Conservation (phyloP, 2,888 invertebrate species). For the Agonum fuliginosum region DNA sequence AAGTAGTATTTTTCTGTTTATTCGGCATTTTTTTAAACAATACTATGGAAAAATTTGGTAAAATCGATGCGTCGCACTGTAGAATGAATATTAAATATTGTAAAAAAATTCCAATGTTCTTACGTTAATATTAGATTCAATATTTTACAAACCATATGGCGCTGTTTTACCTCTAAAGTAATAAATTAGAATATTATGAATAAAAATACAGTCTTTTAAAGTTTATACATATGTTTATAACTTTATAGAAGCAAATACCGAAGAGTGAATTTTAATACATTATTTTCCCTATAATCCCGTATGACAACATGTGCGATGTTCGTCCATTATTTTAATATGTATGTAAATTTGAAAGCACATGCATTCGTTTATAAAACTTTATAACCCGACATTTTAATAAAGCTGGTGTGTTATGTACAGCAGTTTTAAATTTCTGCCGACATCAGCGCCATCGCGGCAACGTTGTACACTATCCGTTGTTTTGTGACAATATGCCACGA, state of each 20-base stretch:
- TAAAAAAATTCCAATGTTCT: too few species aligned
- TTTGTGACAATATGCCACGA: constrained; percentile 6
- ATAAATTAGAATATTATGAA: too few species aligned
- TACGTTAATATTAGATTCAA: too few species aligned
- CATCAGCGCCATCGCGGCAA: neutral
- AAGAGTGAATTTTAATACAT: neutral
- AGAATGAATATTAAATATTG: too few species aligned
- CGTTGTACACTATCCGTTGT: constrained; percentile 2
- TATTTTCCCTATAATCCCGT: neutral
- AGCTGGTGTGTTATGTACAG: neutral
- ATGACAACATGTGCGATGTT: neutral
- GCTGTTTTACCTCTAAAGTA: too few species aligned
- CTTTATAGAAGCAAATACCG: neutral
- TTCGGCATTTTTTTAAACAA: too few species aligned
- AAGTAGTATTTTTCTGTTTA: too few species aligned
- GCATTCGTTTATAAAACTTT: constrained; percentile 31
- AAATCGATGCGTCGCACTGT: too few species aligned
- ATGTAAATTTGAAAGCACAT: constrained; percentile 7
- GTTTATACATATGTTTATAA: neutral
- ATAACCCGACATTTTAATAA: neutral
- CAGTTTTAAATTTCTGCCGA: constrained; percentile 6
- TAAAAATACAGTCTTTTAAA: neutral
- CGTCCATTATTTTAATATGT: constrained; percentile 22
- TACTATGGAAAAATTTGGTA: too few species aligned
- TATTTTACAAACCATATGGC: too few species aligned